These are phyloP conservation scores for Sericinus montela DNA, from an alignment of 2,888 invertebrate genomes.

Conservation along the genomic window DNA sequence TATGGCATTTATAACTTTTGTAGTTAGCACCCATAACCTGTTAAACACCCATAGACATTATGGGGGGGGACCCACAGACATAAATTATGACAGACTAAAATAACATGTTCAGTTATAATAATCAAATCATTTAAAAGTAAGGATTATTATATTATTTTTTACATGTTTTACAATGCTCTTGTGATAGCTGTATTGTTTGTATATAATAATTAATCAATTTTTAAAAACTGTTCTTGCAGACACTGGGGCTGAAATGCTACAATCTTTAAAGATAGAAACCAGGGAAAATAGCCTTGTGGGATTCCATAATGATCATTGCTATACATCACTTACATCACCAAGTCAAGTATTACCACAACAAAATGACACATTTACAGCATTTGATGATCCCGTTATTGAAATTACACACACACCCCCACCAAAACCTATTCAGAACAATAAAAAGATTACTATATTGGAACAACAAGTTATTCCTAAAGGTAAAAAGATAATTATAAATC, in stretches of 20 bases:
- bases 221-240: slow-evolving; percentile 32
- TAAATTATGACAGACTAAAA: too few relatives aligned
- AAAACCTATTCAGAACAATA: slow-evolving; percentile 61
- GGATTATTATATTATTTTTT: too few relatives aligned
- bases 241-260: slow-evolving; percentile 74
- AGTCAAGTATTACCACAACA: slow-evolving; percentile 65
- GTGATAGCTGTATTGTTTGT: too few relatives aligned
- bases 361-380: slow-evolving; percentile 48
- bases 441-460: slow-evolving; percentile 72
- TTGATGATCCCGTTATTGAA: slow-evolving; percentile 68
- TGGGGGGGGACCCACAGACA: too few relatives aligned
- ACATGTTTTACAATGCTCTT: too few relatives aligned
- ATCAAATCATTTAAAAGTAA: too few relatives aligned
- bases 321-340: slow-evolving; percentile 85
- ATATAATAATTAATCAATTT: too few relatives aligned
- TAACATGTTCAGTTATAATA: too few relatives aligned
- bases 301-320: slow-evolving; percentile 89
- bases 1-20: too few relatives aligned
- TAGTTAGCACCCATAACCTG: too few relatives aligned
- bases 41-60: too few relatives aligned
- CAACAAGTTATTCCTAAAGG: slow-evolving; percentile 74
- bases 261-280: slow-evolving; percentile 69
- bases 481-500: slow-evolving; percentile 61
- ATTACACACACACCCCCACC: slow-evolving; percentile 65
- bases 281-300: slow-evolving; percentile 79